A percentile compares a stretch with the other conserved stretches of the same genome.
Conservation (phyloP, 2,888 invertebrate genomes). For the Archips xylosteana region DNA sequence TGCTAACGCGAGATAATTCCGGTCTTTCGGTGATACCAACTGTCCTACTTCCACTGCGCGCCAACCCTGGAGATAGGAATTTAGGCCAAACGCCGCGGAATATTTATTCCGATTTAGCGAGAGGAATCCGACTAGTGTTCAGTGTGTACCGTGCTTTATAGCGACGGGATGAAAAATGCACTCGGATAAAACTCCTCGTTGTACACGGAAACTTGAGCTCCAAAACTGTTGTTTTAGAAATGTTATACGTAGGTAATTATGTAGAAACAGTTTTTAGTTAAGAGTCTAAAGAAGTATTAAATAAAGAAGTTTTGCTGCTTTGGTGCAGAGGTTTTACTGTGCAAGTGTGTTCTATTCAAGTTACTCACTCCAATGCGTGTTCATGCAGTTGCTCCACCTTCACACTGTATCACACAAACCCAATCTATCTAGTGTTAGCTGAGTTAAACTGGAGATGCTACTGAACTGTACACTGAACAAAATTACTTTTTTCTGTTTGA, state of each 20-base stretch:
- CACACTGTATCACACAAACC: too few relatives aligned
- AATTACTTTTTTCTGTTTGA: too few relatives aligned
- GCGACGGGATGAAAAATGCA: conserved; percentile 16
- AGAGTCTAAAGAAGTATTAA: too few relatives aligned
- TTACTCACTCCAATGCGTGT: too few relatives aligned
- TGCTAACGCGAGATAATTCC: conserved; percentile 2
- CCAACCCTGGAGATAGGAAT: conserved; percentile 55
- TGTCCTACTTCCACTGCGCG: neutral
- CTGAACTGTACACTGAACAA: too few relatives aligned
- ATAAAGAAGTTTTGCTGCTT: too few relatives aligned
- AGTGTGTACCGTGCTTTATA: conserved; percentile 20
- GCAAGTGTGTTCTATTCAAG: too few relatives aligned
- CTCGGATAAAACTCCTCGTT: neutral
- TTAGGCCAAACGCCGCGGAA: conserved; percentile 55
- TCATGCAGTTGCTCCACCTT: too few relatives aligned
- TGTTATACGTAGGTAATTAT: neutral
- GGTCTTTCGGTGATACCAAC: neutral
- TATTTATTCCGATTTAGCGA: conserved; percentile 40
- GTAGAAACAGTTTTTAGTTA: neutral
- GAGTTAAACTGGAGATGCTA: too few relatives aligned
- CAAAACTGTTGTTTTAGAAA: neutral
- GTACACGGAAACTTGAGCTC: neutral
- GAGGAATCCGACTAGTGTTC: conserved; percentile 18
- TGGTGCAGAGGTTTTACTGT: too few relatives aligned
- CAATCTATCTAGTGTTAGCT: too few relatives aligned